These are phyloP conservation scores for Lates japonicus DNA, from an alignment of 2,797 vertebrate species.

Conservation along the genomic window DNA sequence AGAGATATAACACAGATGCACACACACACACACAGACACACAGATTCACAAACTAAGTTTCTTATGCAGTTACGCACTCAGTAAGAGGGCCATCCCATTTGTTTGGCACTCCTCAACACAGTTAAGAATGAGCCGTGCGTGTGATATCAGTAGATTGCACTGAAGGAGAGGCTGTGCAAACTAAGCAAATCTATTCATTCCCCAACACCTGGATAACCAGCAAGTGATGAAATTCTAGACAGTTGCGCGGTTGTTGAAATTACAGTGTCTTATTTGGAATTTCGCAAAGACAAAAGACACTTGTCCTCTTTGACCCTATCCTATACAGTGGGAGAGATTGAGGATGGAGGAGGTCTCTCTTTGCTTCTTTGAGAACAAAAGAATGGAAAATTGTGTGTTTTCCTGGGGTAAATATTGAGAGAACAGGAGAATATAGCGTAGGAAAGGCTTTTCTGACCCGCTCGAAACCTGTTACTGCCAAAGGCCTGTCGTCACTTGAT, in stretches of 20 bases:
- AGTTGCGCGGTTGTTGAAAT: not conserved
- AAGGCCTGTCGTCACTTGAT: constrained; percentile 82
- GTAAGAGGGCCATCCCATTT: constrained; percentile 54
- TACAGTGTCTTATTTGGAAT: not conserved
- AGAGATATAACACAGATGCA: constrained; percentile 76
- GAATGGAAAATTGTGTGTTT: constrained; percentile 78
- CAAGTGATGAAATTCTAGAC: not conserved
- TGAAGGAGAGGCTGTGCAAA: constrained; percentile 16
- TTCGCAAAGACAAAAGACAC: constrained; percentile 43
- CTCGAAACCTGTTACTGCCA: constrained; percentile 81
- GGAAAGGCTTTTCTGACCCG: constrained; percentile 70
- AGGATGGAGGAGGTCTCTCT: constrained; percentile 49
- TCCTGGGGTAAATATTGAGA: constrained; percentile 86
- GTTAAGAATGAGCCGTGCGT: constrained; percentile 34
- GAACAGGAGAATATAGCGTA: constrained; percentile 76
- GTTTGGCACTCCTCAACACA: constrained; percentile 30
- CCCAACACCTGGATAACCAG: constrained; percentile 29
- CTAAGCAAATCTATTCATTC: constrained; percentile 27
- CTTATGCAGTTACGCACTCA: constrained; percentile 34
- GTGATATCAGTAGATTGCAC: constrained; percentile 48
- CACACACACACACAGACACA: constrained; percentile 31
- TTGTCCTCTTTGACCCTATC: constrained; percentile 48
- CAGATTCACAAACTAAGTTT: constrained; percentile 27
- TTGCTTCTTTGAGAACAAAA: constrained; percentile 64
- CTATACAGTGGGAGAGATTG: constrained; percentile 15